Evolutionary conservation across 2,113 vertebrate genomes (phyloP).

Genomic region (Scolopax mira): DNA sequence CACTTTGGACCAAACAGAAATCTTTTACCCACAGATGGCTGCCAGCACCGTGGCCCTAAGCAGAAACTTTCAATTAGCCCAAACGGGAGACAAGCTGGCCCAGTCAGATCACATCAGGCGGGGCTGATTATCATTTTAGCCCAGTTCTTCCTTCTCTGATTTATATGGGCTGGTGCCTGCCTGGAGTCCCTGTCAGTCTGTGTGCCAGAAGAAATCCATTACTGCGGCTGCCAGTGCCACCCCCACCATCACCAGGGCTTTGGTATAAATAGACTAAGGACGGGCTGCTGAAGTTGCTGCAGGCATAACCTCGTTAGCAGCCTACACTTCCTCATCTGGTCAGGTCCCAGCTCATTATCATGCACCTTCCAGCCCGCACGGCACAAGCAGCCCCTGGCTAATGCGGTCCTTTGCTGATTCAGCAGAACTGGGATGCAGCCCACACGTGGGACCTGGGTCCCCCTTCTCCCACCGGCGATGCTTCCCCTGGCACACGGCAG

Average conservation of each 20-base stretch:
- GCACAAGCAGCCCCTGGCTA: background rate
- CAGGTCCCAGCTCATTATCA: background rate
- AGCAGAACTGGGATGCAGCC: background rate
- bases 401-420: background rate
- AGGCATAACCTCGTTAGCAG: background rate
- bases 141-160: background rate
- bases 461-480: background rate
- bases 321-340: background rate
- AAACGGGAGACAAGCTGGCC: background rate
- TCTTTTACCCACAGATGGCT: background rate
- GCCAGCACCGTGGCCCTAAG: background rate
- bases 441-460: background rate
- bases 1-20: background rate
- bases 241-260: background rate
- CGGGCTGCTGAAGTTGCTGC: background rate
- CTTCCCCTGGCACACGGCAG: background rate
- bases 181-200: background rate
- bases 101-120: background rate
- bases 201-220: background rate
- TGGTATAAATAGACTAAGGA: background rate
- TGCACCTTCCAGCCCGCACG: background rate
- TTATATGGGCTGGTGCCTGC: background rate
- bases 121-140: background rate
- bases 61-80: background rate
- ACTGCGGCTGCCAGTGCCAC: background rate